phyloP scores from a whole-genome alignment of 2,113 vertebrate species.

The Esox niger region DNA sequence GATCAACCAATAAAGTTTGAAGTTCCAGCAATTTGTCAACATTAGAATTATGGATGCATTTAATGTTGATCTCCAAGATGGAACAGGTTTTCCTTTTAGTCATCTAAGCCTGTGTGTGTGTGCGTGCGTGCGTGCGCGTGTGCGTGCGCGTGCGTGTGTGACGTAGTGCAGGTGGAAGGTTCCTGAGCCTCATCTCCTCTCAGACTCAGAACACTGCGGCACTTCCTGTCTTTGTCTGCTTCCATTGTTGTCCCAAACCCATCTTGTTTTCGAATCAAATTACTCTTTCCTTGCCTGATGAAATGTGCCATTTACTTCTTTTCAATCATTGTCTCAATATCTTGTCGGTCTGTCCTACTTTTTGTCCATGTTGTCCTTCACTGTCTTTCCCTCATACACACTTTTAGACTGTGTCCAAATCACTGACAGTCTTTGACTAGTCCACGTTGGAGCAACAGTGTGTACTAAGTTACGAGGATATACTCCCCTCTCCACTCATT shows the following conservation, averaged over 20 bases:
- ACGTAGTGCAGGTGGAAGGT: slow-evolving; percentile 49
- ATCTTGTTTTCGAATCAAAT: slow-evolving; percentile 49
- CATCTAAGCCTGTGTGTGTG: not conserved
- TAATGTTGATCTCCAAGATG: no score
- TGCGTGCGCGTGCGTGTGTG: slow-evolving; percentile 3
- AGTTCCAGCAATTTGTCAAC: no score
- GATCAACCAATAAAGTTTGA: no score
- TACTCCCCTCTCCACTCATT: no score
- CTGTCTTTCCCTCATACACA: not conserved
- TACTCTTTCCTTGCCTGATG: slow-evolving; percentile 25
- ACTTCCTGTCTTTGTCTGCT: slow-evolving; percentile 65
- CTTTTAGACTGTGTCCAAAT: no score
- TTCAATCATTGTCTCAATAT: not conserved
- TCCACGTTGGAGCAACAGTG: no score
- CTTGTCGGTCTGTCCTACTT: not conserved
- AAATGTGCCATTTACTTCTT: not conserved
- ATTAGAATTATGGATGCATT: no score
- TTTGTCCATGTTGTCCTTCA: not conserved
- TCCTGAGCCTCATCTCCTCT: slow-evolving; percentile 33
- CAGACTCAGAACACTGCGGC: slow-evolving; percentile 25
- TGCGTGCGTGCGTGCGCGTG: slow-evolving; percentile 12
- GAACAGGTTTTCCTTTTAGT: no score
- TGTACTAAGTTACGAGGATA: no score
- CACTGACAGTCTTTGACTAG: no score
- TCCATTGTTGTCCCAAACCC: slow-evolving; percentile 49